Base-by-base conservation (phyloP, 2,113 vertebrate genomes). In the Struthidea cinerea region DNA sequence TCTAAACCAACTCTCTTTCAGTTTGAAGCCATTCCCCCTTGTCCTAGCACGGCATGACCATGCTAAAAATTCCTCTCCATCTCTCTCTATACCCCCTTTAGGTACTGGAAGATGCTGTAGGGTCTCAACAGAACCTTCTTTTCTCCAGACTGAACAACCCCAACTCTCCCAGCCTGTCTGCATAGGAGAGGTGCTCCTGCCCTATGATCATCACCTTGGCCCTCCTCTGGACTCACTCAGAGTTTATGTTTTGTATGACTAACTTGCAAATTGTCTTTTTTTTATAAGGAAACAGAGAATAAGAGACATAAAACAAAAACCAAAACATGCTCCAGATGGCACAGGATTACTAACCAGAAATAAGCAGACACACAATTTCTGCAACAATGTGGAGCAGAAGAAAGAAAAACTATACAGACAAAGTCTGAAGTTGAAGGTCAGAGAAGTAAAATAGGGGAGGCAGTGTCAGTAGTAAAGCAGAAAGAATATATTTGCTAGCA, bases 131-230 rank as follows among this genome's bases (percentile, higher is more conserved):
- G 55, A 49, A 49, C 21, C 21, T 63, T 76, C 20, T 35, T n/a
- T 61, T 42, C 47, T 77, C 18, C 56, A 63, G 26, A 7, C 32
- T 20, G 32, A 84, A 15, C 6, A 77, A 16, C 6, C 10, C 15
- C 41, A 63, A 19, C 18, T 49, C 21, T 69, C 55, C 32, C 0
- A 0, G 10, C 22, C 35, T 56, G 13, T 56, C 22, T 42, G 28
- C 22, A 37, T 7, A 55, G 35, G 6, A 77, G 26, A 69, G 35
- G 10, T 42, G 11, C 33, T 70, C 9, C 32, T 63, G 30, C 41
- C 24, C 56, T 14, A 7, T 33, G 15, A 9, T 49, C n/a, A 55
- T 55, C 41, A 56, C 27, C 63, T 63, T n/a, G 19, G 32, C 63
- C 12, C 15, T 70, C 5, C 32, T 44, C 32, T 70, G 32, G 49